A percentile compares a stretch with the other conserved stretches of the same genome.
These are phyloP conservation scores for Malurus leucopterus DNA, from an alignment of 2,797 vertebrate genomes.

Conservation along the genomic window DNA sequence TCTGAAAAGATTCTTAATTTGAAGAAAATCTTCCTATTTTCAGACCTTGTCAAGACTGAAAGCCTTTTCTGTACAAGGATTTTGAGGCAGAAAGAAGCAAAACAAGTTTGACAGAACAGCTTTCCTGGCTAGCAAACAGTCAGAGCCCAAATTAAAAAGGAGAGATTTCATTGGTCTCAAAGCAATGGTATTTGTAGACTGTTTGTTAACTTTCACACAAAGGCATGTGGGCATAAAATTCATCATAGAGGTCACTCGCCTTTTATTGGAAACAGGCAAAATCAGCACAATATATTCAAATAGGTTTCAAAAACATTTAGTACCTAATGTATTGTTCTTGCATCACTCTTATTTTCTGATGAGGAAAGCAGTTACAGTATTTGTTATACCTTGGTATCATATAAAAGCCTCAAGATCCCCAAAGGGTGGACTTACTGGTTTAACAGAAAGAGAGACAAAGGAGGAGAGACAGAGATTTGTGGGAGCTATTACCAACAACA, in stretches of 20 bases:
- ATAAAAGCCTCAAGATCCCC: neutral
- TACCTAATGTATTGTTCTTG: neutral
- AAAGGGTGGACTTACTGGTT: neutral
- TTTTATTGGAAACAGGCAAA: neutral
- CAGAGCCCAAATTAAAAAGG: neutral
- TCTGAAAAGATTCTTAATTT: conserved; percentile 13
- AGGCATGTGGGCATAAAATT: neutral
- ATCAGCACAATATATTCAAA: neutral
- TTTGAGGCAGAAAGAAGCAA: neutral
- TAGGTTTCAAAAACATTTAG: neutral
- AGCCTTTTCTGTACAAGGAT: neutral
- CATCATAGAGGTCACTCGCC: neutral
- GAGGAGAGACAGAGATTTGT: neutral
- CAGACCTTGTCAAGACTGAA: conserved; percentile 14
- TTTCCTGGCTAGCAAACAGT: neutral
- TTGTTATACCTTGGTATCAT: neutral
- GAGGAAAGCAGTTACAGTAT: neutral
- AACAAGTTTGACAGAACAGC: neutral
- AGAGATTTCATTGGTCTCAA: neutral
- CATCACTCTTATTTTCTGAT: neutral
- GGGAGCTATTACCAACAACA: neutral
- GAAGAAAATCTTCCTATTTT: conserved; percentile 30
- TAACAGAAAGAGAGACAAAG: neutral
- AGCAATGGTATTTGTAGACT: neutral
- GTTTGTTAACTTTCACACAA: neutral